Evolutionary conservation across 2,113 vertebrate species (phyloP).

Genomic region (Apteryx mantelli): DNA sequence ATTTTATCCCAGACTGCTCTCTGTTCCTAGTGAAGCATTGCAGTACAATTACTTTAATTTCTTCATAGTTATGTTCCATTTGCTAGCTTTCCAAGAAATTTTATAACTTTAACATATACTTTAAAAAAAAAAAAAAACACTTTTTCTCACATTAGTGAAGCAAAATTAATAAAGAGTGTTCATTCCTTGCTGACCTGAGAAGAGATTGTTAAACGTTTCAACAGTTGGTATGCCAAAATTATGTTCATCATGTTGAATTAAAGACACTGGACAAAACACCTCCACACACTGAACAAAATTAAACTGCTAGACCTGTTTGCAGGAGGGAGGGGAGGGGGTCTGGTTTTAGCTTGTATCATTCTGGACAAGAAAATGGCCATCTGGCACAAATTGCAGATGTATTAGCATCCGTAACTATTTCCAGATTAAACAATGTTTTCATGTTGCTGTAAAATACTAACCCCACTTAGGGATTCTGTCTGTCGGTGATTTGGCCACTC

Average conservation of each 20-base stretch:
- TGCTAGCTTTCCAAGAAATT: slow-evolving; percentile 63
- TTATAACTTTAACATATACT: slow-evolving; percentile 16
- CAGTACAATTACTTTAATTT: slow-evolving; percentile 69
- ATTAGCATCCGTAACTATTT: slow-evolving; percentile 80
- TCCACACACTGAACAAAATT: neutral
- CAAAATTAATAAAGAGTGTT: neutral
- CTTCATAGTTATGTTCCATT: slow-evolving; percentile 63
- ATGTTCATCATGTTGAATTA: neutral
- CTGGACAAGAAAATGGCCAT: slow-evolving; percentile 64
- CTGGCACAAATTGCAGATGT: slow-evolving; percentile 76
- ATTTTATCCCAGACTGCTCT: slow-evolving; percentile 61
- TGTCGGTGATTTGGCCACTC: slow-evolving; percentile 83
- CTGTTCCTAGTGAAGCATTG: slow-evolving; percentile 41
- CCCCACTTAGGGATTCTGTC: slow-evolving; percentile 72
- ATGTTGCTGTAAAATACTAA: slow-evolving; percentile 79
- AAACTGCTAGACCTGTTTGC: slow-evolving; percentile 2
- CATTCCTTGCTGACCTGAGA: neutral
- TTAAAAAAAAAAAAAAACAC: neutral
- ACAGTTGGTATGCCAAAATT: neutral
- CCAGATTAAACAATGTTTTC: slow-evolving; percentile 82
- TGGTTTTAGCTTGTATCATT: neutral
- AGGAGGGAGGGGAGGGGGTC: neutral
- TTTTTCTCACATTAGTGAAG: slow-evolving; percentile 9
- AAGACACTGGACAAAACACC: neutral
- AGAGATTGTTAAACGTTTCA: neutral